These are phyloP conservation scores for Mastomys coucha DNA, from an alignment of 2,113 vertebrate genomes.

Conservation along the genomic window DNA sequence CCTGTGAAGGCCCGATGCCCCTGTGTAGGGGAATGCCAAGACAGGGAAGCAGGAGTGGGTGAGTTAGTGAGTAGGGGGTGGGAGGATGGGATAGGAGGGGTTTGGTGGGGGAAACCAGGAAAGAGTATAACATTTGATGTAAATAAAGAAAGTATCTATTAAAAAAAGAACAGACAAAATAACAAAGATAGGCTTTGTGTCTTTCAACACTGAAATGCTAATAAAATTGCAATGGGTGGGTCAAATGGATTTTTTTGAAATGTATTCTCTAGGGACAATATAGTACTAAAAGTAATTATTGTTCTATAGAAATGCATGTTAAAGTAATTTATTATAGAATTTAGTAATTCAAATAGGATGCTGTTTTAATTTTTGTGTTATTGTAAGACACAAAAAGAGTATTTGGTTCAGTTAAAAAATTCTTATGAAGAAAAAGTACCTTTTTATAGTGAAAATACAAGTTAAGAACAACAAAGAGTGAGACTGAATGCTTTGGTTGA, in stretches of 20 bases:
- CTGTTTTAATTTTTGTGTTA: not conserved
- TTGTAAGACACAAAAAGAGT: no score
- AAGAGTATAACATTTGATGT: no score
- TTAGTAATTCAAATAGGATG: not conserved
- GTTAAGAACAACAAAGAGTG: no score
- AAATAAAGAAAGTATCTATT: no score
- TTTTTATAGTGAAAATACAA: not conserved
- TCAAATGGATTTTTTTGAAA: not conserved
- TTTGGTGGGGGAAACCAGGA: no score
- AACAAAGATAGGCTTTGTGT: not conserved
- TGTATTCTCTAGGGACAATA: not conserved
- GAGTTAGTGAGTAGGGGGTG: no score
- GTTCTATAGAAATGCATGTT: not conserved
- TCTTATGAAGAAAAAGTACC: not conserved
- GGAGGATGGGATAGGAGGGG: no score
- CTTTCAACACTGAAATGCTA: not conserved
- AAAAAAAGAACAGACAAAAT: not conserved
- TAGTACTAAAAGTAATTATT: not conserved
- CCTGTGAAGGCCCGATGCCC: no score
- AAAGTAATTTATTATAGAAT: not conserved
- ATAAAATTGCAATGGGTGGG: not conserved
- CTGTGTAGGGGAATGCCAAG: no score
- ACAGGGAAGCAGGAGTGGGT: no score
- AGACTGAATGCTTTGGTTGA: no score
- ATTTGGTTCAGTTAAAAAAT: slow-evolving; percentile 9